Conservation (phyloP, 2,113 vertebrate genomes). For the Chaetura pelagica region DNA sequence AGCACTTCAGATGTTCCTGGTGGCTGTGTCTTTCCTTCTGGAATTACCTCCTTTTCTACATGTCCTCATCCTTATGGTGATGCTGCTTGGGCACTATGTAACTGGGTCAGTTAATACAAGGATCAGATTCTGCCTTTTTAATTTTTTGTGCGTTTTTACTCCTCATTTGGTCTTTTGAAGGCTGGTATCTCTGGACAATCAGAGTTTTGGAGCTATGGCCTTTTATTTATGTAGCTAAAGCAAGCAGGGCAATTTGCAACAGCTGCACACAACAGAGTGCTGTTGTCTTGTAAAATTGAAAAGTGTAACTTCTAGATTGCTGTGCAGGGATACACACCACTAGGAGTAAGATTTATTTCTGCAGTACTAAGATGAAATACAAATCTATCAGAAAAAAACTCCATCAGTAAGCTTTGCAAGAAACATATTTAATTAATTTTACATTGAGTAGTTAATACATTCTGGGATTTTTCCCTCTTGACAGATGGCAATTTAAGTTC, state of each 20-base stretch:
- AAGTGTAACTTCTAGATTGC: not conserved
- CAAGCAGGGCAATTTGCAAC: not conserved
- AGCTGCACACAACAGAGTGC: not conserved
- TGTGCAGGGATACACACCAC: not conserved
- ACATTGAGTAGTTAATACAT: not conserved
- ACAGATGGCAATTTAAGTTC: slow-evolving; percentile 33
- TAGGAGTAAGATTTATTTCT: not conserved
- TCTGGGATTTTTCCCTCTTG: not conserved
- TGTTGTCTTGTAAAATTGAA: not conserved
- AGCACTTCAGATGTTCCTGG: not conserved
- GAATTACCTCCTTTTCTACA: not conserved
- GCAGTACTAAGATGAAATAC: not conserved
- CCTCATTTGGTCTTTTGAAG: not conserved
- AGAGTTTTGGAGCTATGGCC: not conserved
- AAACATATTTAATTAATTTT: slow-evolving; percentile 8
- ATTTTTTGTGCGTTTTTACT: not conserved
- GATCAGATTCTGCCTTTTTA: not conserved
- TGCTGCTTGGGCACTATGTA: fast-evolving
- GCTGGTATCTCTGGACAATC: not conserved
- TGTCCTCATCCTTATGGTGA: not conserved
- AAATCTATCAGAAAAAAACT: not conserved
- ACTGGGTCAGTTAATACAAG: not conserved
- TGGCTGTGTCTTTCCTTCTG: not conserved
- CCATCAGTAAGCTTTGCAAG: not conserved
- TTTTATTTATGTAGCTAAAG: not conserved